Conservation (phyloP, 2,888 invertebrate genomes). For the Adineta ricciae region DNA sequence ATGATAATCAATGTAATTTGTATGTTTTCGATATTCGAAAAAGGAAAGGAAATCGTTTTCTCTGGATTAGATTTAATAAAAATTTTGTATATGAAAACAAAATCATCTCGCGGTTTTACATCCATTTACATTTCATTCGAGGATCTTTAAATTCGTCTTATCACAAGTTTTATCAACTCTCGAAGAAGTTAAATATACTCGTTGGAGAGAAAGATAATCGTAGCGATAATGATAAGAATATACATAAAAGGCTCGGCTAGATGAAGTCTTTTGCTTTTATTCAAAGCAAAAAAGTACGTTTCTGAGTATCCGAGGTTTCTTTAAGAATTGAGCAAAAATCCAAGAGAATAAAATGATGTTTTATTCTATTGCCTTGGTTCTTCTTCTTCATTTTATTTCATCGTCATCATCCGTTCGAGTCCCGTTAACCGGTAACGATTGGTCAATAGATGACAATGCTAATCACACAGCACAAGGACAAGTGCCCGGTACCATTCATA, state of each 20-base stretch:
- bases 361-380: neutral
- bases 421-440: neutral
- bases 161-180: neutral
- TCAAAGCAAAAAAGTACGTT: no score
- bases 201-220: neutral
- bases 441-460: neutral
- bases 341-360: neutral
- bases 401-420: neutral
- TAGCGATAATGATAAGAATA: neutral
- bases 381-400: neutral
- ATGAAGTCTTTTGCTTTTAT: no score
- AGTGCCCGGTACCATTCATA: constrained; percentile 1
- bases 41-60: no score
- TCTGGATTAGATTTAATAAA: no score
- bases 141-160: neutral
- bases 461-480: neutral
- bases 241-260: neutral
- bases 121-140: no score
- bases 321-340: neutral
- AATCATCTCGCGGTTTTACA: no score
- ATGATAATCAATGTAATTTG: no score
- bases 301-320: neutral
- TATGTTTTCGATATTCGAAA: no score
- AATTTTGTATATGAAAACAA: no score
- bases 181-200: neutral